These are phyloP conservation scores for Gobio gobio DNA, from an alignment of 2,113 vertebrate genomes.

Conservation along the genomic window DNA sequence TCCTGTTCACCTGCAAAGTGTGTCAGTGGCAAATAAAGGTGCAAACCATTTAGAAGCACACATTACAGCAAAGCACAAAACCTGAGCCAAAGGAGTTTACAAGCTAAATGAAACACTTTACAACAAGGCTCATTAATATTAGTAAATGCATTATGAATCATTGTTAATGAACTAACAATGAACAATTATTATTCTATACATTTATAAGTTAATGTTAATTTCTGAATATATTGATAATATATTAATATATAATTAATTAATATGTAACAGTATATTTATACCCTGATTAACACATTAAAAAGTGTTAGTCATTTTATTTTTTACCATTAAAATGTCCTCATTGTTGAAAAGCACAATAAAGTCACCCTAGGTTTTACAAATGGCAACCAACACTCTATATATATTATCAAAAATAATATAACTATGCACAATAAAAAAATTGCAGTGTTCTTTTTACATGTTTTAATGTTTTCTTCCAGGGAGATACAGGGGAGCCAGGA, in stretches of 20 bases:
- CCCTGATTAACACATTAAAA: too few species aligned
- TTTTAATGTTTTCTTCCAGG: slow-evolving; percentile 74
- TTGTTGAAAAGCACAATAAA: too few species aligned
- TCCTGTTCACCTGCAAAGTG: too few species aligned
- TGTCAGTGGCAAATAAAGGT: too few species aligned
- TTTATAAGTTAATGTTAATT: neutral
- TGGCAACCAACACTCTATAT: neutral
- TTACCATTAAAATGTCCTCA: too few species aligned
- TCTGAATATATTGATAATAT: too few species aligned
- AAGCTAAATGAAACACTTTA: neutral
- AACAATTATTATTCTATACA: neutral
- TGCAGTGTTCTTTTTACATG: neutral
- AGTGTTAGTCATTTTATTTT: too few species aligned
- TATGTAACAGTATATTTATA: too few species aligned
- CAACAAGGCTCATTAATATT: too few species aligned
- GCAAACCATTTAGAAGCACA: neutral
- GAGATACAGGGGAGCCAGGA: slow-evolving; percentile 85
- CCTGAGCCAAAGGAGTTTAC: neutral
- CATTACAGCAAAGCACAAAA: neutral
- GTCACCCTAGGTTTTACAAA: neutral
- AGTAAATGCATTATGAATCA: too few species aligned
- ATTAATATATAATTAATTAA: too few species aligned
- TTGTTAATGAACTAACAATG: neutral
- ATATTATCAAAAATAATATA: neutral
- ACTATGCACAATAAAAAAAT: neutral